Base-by-base conservation (phyloP, 2,888 invertebrate genomes). In the Microdon myrmicae region DNA sequence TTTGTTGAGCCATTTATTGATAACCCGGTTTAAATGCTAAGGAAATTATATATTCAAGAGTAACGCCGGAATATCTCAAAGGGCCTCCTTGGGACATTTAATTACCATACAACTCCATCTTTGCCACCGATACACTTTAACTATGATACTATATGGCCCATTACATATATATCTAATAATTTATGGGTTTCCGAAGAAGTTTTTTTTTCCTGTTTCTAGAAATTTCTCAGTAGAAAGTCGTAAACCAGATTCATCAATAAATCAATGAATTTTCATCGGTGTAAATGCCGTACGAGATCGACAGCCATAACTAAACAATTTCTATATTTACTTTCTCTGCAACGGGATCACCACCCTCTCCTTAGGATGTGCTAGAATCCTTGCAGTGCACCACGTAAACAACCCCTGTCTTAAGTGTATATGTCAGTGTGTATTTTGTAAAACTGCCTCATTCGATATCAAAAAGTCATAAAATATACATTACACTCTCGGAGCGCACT, bases 381-480 rank as follows among this genome's bases (percentile, higher is more conserved):
- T 51, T 53, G 31, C 26, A n/a, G n/a, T n/a, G n/a, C n/a, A n/a
- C n/a, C n/a, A n/a, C n/a, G 53, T 44, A 43, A 51, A 51, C 35
- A 45, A 14, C 34, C 10, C 17, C 34, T 38, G 8, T 35, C 23
- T 12, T 16, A 22, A 4, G 9, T 7, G 5, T 20, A 13, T 16
- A 23, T 6, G 9, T 3, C 12, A 2, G 12, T 29, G 12, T 38
- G 53, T 28, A 31, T 54, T 53, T 41, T 53, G 47, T 61, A 47
- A 48, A n/a, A 58, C 53, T 53, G 43, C 38, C 64, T 58, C 32
- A 6, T 45, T 64, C 53, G 44, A 64, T 64, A 64, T 64, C 64
- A 64, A 64, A 64, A 64, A 64, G 56, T 58, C 64, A 64, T 64
- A 64, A 64, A 64, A 64, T 56, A 58, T 47, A 47, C 64, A 64